Base-by-base conservation (phyloP, 2,797 vertebrate species). In the Xiphorhynchus erythropygius region DNA sequence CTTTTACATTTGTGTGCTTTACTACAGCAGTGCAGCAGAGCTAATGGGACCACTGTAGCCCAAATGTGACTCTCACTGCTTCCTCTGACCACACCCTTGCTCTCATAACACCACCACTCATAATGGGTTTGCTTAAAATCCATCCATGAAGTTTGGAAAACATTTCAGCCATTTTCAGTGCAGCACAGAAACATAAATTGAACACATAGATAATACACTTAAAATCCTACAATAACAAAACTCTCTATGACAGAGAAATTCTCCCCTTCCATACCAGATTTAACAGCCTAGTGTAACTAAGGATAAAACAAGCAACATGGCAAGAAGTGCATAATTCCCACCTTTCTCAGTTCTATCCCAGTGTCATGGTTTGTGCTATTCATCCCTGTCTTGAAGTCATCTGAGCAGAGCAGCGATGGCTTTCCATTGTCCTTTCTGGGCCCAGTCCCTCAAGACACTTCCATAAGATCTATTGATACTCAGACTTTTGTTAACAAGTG, bases 401-500 rank as follows among this genome's bases (percentile, higher is more conserved):
- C 65, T 84, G 41, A 68, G 32, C 64, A 81, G n/a, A 80, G 33
- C 50, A 93, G 55, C 87, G 57, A 83, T 1, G 6, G 41, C 65
- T 77, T 87, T 89, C 49, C 84, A 39, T 55, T 39, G 35, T 80
- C 79, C 74, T 85, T 91, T 88, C 77, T 70, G 23, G 16, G 35
- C 28, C 21, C 33, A n/a, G 57, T 33, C 82, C 50, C 78, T 33
- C 0, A 25, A 89, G 89, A 87, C 65, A 44, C n/a, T 89, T 93
- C 92, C 87, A 27, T 87, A 83, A 68, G 22, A 83, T 67, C 56
- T 64, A 85, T 55, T 10, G 9, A 57, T 85, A 79, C 56, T 80
- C 11, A 6, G 56, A 42, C 56, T 90, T 94, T 92, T 75, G 52
- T 83, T 91, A 93, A 57, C 33, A 93, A 87, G 10, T 10, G 10